Percentiles rank a stretch among this genome's conserved stretches.
Evolutionary conservation across 2,113 vertebrate genomes (phyloP).

Genomic region (Ellobius talpinus): DNA sequence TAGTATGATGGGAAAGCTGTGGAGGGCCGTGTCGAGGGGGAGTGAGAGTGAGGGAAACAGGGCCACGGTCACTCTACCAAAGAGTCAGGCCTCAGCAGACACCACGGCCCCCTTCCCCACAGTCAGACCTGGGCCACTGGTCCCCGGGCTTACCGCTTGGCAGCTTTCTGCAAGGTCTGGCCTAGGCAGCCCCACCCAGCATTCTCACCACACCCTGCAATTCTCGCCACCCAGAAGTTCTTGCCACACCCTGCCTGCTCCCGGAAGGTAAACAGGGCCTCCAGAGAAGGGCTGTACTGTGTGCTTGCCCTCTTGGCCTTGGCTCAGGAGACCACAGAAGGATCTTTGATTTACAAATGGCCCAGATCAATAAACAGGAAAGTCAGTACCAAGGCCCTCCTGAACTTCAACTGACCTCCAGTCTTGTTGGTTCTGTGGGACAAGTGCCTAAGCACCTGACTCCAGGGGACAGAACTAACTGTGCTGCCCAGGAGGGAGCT

Average conservation of each 20-base stretch:
- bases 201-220: slow-evolving; percentile 71
- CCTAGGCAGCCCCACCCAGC: slow-evolving; percentile 66
- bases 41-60: neutral
- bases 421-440: neutral
- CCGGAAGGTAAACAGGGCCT: slow-evolving; percentile 74
- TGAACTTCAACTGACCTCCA: slow-evolving; percentile 59
- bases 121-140: neutral
- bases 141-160: neutral
- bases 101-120: neutral
- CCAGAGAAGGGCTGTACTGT: slow-evolving; percentile 71
- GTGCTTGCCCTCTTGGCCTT: slow-evolving; percentile 25
- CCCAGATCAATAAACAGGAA: slow-evolving; percentile 52
- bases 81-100: neutral
- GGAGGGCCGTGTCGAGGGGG: accelerated
- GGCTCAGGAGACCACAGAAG: neutral
- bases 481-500: neutral
- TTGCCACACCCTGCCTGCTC: slow-evolving; percentile 77
- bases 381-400: slow-evolving; percentile 34
- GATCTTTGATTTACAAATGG: slow-evolving; percentile 29
- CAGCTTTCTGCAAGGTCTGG: slow-evolving; percentile 10
- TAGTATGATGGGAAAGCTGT: neutral
- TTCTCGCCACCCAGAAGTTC: slow-evolving; percentile 55
- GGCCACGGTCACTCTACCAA: neutral
- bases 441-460: neutral
- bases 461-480: neutral